A percentile compares a stretch with the other conserved stretches of the same genome.
Conservation (phyloP, 2,113 vertebrate species). For the Mugil cephalus region DNA sequence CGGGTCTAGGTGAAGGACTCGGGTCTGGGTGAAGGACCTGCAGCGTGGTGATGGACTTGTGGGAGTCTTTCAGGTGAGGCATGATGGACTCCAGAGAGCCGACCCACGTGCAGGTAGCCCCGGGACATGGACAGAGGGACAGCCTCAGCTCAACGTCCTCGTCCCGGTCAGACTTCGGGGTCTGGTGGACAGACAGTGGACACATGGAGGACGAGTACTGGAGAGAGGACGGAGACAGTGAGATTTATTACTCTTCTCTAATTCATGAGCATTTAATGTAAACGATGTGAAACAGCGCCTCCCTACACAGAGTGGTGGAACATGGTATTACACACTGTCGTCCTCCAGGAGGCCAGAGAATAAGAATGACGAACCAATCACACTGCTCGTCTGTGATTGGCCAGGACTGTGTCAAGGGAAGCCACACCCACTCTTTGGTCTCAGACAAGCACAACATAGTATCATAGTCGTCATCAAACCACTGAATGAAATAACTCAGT, state of each 20-base stretch:
- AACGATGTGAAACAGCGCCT: too few relatives aligned
- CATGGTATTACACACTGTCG: too few relatives aligned
- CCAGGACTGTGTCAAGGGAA: too few relatives aligned
- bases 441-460: too few relatives aligned
- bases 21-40: slow-evolving; percentile 57
- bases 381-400: too few relatives aligned
- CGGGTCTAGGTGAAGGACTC: background rate
- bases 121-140: slow-evolving; percentile 85
- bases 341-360: too few relatives aligned
- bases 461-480: too few relatives aligned
- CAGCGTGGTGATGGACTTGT: slow-evolving; percentile 86
- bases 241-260: background rate
- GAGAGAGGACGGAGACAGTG: background rate
- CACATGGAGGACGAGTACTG: slow-evolving; percentile 83
- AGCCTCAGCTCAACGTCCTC: slow-evolving; percentile 85
- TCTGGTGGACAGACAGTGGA: slow-evolving; percentile 83
- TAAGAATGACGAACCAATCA: too few relatives aligned
- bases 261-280: background rate
- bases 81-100: slow-evolving; percentile 85
- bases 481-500: too few relatives aligned
- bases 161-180: slow-evolving; percentile 84
- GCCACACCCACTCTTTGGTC: too few relatives aligned
- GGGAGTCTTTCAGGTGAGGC: slow-evolving; percentile 86
- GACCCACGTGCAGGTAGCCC: slow-evolving; percentile 86
- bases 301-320: too few relatives aligned